A percentile compares a stretch with the other conserved stretches of the same genome.
Evolutionary conservation across 1,140 invertebrate genomes (phyloP).

Genomic region (Sminthurides bifidus): DNA sequence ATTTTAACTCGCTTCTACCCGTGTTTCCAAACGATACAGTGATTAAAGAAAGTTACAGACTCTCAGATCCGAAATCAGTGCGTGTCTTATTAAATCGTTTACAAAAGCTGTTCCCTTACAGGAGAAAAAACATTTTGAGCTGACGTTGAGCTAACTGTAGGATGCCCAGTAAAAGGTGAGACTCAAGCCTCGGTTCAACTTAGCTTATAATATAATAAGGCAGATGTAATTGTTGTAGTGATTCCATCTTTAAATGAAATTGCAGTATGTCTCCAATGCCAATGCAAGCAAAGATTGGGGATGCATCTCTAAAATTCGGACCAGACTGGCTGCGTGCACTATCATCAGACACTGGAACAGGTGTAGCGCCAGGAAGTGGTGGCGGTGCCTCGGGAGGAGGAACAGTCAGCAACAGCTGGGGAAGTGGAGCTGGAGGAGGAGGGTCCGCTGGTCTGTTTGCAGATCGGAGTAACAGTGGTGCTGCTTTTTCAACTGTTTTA

Average conservation of each 20-base stretch:
- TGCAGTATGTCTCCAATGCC: slow-evolving; percentile 30
- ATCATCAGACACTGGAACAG: slow-evolving; percentile 38
- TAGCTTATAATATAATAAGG: slow-evolving; percentile 1
- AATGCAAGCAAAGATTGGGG: slow-evolving; percentile 33
- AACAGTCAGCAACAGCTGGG: background rate
- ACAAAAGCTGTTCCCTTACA: no score
- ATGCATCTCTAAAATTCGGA: slow-evolving; percentile 42
- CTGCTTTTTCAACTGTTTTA: background rate
- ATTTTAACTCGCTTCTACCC: no score
- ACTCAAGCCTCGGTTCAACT: background rate
- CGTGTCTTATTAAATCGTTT: no score
- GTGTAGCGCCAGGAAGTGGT: background rate
- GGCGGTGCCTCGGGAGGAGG: slow-evolving; percentile 6
- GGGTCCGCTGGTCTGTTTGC: background rate
- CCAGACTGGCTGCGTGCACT: slow-evolving; percentile 44
- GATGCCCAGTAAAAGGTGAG: slow-evolving; percentile 17
- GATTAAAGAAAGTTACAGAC: no score
- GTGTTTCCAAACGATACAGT: no score
- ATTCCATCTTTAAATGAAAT: background rate
- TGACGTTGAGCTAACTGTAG: background rate
- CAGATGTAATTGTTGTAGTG: slow-evolving; percentile 1
- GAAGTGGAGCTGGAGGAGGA: slow-evolving; percentile 4
- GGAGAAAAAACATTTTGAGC: no score
- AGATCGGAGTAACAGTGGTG: background rate
- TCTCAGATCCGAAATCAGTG: no score